Evolutionary conservation across 30 jellyfish, hydroid and myxozoan species (phyloP).

Genomic region (Sanderia malayensis): DNA sequence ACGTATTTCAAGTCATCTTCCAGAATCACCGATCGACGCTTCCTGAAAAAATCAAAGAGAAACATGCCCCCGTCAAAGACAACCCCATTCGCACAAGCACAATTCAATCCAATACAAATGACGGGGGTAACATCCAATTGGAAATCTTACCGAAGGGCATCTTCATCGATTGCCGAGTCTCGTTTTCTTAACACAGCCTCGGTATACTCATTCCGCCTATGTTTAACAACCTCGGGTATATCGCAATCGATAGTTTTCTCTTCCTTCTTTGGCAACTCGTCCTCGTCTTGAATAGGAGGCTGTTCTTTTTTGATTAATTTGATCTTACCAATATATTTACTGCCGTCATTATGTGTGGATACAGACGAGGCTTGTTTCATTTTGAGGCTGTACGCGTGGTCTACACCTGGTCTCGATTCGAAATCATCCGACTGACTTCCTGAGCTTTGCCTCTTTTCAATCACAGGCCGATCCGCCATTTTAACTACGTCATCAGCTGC

Average conservation of each 20-base stretch:
- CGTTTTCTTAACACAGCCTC: conserved; percentile 49
- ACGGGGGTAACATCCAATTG: no score
- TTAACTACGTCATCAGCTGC: neutral
- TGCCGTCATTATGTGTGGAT: conserved; percentile 47
- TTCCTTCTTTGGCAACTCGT: conserved; percentile 6
- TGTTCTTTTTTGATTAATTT: conserved; percentile 50
- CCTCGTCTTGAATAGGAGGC: conserved; percentile 37
- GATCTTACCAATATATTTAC: conserved; percentile 59
- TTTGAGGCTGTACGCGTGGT: conserved; percentile 1
- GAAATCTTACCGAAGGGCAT: no score
- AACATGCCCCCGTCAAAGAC: no score
- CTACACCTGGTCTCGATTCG: conserved; percentile 42
- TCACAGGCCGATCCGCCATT: neutral
- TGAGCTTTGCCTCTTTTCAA: conserved; percentile 19
- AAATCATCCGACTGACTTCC: conserved; percentile 40
- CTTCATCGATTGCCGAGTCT: conserved; percentile 8
- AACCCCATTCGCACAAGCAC: no score
- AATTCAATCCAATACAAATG: no score
- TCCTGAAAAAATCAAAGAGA: no score
- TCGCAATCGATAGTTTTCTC: conserved; percentile 42
- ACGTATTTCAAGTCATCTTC: conserved; percentile 56
- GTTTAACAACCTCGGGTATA: conserved; percentile 47
- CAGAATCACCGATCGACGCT: conserved; percentile 34
- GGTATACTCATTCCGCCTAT: conserved; percentile 32
- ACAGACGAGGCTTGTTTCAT: conserved; percentile 37